phyloP scores from a whole-genome alignment of 2,888 invertebrate species.

The Parascotia fuliginaria region DNA sequence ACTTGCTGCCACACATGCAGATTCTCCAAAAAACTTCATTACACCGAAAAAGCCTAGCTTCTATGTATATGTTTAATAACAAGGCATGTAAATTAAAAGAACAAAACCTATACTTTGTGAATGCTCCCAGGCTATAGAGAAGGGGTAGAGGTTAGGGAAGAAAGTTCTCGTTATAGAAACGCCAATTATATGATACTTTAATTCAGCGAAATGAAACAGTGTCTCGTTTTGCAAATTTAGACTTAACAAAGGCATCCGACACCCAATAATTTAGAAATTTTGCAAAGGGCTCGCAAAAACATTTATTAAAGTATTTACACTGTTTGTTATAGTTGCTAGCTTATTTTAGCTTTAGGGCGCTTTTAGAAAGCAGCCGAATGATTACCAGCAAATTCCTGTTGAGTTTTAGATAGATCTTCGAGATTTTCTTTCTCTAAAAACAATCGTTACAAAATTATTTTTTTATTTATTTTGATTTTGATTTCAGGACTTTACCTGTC shows the following conservation, averaged over 20 bases:
- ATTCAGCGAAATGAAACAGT: conserved; percentile 37
- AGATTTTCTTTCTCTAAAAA: too few species aligned
- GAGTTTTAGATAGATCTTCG: too few species aligned
- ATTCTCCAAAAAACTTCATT: too few species aligned
- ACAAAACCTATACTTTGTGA: conserved; percentile 3
- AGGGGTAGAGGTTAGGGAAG: conserved; percentile 18
- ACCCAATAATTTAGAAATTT: conserved; percentile 16
- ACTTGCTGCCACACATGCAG: too few species aligned
- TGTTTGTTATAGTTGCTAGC: too few species aligned
- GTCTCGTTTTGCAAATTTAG: conserved; percentile 17
- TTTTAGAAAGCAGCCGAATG: too few species aligned
- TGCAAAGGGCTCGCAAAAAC: neutral
- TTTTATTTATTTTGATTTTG: too few species aligned
- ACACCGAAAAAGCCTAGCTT: neutral
- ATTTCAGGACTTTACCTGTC: too few species aligned
- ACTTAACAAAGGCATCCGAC: conserved; percentile 5
- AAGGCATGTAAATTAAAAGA: conserved; percentile 4
- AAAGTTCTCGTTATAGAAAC: conserved; percentile 44
- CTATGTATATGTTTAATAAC: conserved; percentile 1
- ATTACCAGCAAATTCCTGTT: too few species aligned
- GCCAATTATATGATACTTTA: conserved; percentile 46
- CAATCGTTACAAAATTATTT: too few species aligned
- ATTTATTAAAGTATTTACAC: too few species aligned
- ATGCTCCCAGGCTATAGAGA: conserved; percentile 1
- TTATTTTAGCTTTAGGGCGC: too few species aligned